A percentile compares a stretch with the other conserved stretches of the same genome.
Evolutionary conservation across 1,140 invertebrate genomes (phyloP).

Genomic region (Archegozetes longisetosus): DNA sequence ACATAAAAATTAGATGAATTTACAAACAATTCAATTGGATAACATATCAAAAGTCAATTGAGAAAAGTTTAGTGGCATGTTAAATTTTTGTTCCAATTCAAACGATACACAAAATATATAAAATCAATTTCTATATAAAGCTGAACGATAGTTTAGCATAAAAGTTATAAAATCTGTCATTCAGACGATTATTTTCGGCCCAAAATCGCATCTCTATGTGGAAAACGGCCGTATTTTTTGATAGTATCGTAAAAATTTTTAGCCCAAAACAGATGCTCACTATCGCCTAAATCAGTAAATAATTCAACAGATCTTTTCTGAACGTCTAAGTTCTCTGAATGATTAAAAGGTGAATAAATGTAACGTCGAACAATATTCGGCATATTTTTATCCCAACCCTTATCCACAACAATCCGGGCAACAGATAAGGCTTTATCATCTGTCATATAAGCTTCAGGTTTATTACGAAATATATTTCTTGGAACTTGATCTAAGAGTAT

Average conservation of each 20-base stretch:
- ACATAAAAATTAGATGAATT: too few species aligned
- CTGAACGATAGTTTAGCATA: too few species aligned
- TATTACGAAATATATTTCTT: slow-evolving; percentile 6
- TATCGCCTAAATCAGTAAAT: slow-evolving; percentile 9
- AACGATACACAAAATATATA: too few species aligned
- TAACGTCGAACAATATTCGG: background rate
- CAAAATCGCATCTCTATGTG: slow-evolving; percentile 7
- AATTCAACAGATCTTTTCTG: slow-evolving; percentile 8
- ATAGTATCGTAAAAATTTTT: slow-evolving; percentile 9
- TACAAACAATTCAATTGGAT: too few species aligned
- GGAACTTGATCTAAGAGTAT: slow-evolving; percentile 7
- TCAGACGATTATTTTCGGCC: background rate
- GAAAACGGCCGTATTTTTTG: slow-evolving; percentile 3
- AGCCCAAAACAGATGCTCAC: slow-evolving; percentile 7
- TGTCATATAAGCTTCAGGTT: slow-evolving; percentile 2
- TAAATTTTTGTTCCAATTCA: too few species aligned
- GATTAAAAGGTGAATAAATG: slow-evolving; percentile 12
- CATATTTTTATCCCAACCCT: slow-evolving; percentile 5
- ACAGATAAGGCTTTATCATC: slow-evolving; percentile 4
- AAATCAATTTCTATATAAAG: too few species aligned
- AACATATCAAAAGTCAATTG: too few species aligned
- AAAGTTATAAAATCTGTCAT: too few species aligned
- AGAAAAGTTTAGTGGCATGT: too few species aligned
- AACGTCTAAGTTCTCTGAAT: slow-evolving; percentile 5
- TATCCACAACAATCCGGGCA: background rate